Evolutionary conservation across 2,113 vertebrate species (phyloP).

Genomic region (Hyaena hyaena): DNA sequence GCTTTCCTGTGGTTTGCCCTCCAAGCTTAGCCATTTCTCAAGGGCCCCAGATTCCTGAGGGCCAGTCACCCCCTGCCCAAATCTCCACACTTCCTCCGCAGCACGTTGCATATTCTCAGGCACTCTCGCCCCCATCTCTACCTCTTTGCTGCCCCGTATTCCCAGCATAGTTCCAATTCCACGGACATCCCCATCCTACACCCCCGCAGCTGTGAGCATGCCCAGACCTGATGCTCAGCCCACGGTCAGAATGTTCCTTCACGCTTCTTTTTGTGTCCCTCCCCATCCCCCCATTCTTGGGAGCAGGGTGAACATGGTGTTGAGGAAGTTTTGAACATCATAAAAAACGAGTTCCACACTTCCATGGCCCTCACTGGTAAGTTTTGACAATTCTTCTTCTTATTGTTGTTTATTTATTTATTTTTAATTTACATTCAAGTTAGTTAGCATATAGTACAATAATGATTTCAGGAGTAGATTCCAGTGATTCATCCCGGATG

Average conservation of each 20-base stretch:
- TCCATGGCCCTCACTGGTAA: constrained; percentile 94
- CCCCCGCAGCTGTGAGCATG: not conserved
- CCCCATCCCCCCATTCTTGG: not conserved
- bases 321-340: constrained; percentile 91
- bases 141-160: not conserved
- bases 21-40: not conserved
- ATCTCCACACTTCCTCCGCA: no score
- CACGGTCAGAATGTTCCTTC: not conserved
- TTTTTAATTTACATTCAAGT: no score
- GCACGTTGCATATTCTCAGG: accelerated
- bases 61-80: accelerated
- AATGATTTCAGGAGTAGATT: no score
- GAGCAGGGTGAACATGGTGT: constrained; percentile 94
- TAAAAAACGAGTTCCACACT: constrained; percentile 93
- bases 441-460: no score
- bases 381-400: constrained; percentile 1
- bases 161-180: not conserved
- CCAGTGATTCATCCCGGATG: no score
- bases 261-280: not conserved
- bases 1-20: not conserved
- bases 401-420: no score
- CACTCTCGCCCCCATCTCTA: not conserved
- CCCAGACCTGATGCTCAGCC: not conserved
- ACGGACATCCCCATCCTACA: not conserved
- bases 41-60: not conserved